A percentile compares a stretch with the other conserved stretches of the same genome.
Evolutionary conservation across 2,113 vertebrate species (phyloP).

Genomic region (Hippoglossus stenolepis): DNA sequence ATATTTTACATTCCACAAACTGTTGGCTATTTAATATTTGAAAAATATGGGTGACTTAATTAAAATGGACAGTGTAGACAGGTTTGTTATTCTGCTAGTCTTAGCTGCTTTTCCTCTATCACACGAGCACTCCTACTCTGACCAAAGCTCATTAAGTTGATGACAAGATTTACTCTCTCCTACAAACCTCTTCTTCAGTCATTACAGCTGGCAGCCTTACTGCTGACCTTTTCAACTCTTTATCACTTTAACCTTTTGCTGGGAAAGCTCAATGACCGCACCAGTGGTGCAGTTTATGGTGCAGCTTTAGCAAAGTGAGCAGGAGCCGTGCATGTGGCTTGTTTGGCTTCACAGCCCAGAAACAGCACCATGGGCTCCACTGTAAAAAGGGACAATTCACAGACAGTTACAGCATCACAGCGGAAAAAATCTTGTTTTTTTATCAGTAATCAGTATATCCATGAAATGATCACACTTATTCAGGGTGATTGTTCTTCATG

Average conservation of each 20-base stretch:
- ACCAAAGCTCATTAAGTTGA: slow-evolving; percentile 4
- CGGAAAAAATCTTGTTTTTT: neutral
- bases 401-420: neutral
- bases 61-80: neutral
- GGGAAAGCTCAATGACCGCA: slow-evolving; percentile 48
- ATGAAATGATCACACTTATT: neutral
- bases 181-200: neutral
- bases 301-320: slow-evolving; percentile 13
- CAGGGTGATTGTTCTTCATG: neutral
- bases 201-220: neutral
- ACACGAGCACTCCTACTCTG: neutral
- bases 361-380: neutral
- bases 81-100: neutral
- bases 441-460: neutral
- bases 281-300: slow-evolving; percentile 28
- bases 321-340: neutral
- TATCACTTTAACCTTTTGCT: slow-evolving; percentile 52
- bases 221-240: slow-evolving; percentile 56
- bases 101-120: neutral
- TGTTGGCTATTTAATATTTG: neutral
- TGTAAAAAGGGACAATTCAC: neutral
- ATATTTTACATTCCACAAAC: neutral
- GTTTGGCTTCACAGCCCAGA: slow-evolving; percentile 1
- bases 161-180: neutral
- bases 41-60: neutral